Conservation (phyloP, 2,797 vertebrate genomes). For the Tragelaphus oryx region DNA sequence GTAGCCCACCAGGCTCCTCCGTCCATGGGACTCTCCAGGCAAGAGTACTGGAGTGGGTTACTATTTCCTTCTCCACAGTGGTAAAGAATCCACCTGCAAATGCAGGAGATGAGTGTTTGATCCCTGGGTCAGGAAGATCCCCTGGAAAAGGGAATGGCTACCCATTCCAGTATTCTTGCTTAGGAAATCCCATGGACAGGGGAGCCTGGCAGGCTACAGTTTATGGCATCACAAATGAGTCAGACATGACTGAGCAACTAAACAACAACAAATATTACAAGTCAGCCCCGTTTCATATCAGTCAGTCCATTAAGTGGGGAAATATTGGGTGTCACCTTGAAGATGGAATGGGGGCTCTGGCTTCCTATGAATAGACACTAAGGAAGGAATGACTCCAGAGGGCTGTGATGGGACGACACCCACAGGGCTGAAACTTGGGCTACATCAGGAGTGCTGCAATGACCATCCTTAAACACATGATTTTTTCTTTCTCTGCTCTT, state of each 20-base stretch:
- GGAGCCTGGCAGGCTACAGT: not conserved
- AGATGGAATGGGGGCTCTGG: not conserved
- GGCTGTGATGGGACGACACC: not conserved
- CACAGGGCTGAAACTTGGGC: not conserved
- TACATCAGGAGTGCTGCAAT: too few relatives aligned
- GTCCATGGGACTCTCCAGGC: too few relatives aligned
- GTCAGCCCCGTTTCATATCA: fast-evolving
- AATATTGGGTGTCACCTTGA: not conserved
- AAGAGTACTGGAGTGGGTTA: too few relatives aligned
- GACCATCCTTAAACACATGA: not conserved
- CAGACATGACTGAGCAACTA: not conserved
- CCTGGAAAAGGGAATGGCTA: not conserved
- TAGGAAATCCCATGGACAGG: not conserved
- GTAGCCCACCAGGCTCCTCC: too few relatives aligned
- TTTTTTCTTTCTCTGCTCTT: not conserved
- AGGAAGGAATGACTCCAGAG: not conserved
- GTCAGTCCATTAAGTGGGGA: fast-evolving
- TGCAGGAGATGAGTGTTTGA: not conserved
- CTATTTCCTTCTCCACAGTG: not conserved
- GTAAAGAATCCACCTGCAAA: not conserved
- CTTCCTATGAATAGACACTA: not conserved
- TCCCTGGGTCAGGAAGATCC: not conserved
- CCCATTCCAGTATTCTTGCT: not conserved
- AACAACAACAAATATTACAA: not conserved
- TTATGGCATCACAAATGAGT: not conserved